Conservation (phyloP, 1,140 invertebrate species). For the Cyclargus thomasi region DNA sequence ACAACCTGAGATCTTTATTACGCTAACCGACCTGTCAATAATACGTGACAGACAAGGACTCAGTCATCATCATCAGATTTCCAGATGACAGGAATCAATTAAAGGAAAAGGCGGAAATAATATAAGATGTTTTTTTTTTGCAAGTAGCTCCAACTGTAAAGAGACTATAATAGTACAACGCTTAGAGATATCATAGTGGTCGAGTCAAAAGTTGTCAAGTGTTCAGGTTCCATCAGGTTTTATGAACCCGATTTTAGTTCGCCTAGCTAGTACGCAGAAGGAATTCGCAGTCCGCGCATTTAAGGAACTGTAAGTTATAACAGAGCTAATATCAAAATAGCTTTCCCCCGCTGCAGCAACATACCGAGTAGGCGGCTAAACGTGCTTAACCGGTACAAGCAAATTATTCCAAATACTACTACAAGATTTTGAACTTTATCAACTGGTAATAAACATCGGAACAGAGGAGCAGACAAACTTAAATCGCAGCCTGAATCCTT, state of each 20-base stretch:
- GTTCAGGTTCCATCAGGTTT: too few relatives aligned
- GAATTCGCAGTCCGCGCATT: background rate
- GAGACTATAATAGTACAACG: too few relatives aligned
- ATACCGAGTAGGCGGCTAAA: slow-evolving; percentile 34
- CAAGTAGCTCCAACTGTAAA: too few relatives aligned
- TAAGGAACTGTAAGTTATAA: background rate
- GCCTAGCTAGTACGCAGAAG: background rate
- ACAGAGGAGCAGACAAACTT: background rate
- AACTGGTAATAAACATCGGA: background rate
- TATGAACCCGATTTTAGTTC: background rate
- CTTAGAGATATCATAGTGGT: too few relatives aligned
- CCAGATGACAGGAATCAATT: background rate
- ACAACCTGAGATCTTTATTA: background rate
- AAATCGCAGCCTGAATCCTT: slow-evolving; percentile 11
- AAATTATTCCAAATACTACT: background rate
- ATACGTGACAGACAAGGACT: background rate
- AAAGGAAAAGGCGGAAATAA: too few relatives aligned
- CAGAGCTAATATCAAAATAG: slow-evolving; percentile 35
- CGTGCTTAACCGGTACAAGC: slow-evolving; percentile 12
- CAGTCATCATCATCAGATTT: background rate
- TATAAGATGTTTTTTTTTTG: too few relatives aligned
- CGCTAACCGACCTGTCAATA: background rate
- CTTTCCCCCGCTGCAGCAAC: slow-evolving; percentile 40
- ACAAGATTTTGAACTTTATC: background rate
- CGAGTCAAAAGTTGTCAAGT: too few relatives aligned